Conservation (phyloP, 2,888 invertebrate genomes). For the Drosophila histrio region DNA sequence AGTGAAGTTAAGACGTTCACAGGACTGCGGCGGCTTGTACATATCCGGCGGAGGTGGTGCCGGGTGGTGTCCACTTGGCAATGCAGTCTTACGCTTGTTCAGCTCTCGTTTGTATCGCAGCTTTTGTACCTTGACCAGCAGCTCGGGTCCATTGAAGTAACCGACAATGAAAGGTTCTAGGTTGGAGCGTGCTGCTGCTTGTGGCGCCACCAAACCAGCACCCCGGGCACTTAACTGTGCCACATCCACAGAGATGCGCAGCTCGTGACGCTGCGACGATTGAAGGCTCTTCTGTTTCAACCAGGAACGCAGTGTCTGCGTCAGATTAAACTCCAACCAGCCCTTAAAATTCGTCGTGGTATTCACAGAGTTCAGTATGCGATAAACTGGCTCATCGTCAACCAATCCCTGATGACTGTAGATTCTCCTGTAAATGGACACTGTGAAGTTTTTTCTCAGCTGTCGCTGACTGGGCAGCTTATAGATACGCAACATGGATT, state of each 20-base stretch:
- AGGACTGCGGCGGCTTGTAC: conserved; percentile 86
- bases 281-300: conserved; percentile 82
- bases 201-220: conserved; percentile 88
- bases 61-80: conserved; percentile 15
- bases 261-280: conserved; percentile 56
- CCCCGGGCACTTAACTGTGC: conserved; percentile 88
- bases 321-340: conserved; percentile 94
- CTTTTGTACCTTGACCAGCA: conserved; percentile 86
- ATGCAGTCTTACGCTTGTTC: conserved; percentile 84
- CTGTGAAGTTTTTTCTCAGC: conserved; percentile 54
- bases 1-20: conserved; percentile 94
- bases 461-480: conserved; percentile 83
- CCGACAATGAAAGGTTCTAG: conserved; percentile 96
- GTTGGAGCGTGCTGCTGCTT: conserved; percentile 84
- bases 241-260: conserved; percentile 65
- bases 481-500: conserved; percentile 93
- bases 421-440: conserved; percentile 71
- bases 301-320: conserved; percentile 90
- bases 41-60: conserved; percentile 30
- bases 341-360: conserved; percentile 90
- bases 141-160: conserved; percentile 90
- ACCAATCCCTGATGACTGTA: conserved; percentile 40
- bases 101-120: conserved; percentile 79
- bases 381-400: conserved; percentile 84
- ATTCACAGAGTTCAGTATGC: conserved; percentile 89